Evolutionary conservation across 2,888 invertebrate genomes (phyloP).

Genomic region (Ochropacha duplaris): DNA sequence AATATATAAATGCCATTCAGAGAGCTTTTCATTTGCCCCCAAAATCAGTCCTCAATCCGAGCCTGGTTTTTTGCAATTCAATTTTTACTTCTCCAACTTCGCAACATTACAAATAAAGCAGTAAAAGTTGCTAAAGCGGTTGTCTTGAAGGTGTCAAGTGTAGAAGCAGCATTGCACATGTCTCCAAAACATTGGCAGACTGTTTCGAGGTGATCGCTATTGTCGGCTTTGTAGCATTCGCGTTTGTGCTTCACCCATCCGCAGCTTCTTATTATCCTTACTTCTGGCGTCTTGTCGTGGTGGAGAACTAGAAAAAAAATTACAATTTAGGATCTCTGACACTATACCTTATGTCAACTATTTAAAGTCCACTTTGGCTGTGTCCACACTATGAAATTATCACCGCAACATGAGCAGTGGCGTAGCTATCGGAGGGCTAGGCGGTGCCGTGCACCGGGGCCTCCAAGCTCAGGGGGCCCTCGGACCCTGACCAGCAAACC

Average conservation of each 20-base stretch:
- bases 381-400: too few species aligned
- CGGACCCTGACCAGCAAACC: too few species aligned
- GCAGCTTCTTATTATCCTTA: conserved; percentile 82
- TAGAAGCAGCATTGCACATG: conserved; percentile 78
- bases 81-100: conserved; percentile 35
- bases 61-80: conserved; percentile 12
- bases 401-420: too few species aligned
- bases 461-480: too few species aligned
- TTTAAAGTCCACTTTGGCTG: too few species aligned
- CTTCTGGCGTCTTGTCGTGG: conserved; percentile 51
- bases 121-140: conserved; percentile 31
- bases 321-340: too few species aligned
- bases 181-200: conserved; percentile 84
- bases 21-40: background rate
- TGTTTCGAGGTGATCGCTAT: conserved; percentile 82
- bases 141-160: conserved; percentile 37
- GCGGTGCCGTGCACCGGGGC: too few species aligned
- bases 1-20: background rate
- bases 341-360: too few species aligned
- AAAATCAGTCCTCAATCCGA: conserved; percentile 11
- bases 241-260: conserved; percentile 79
- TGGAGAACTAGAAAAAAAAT: conserved; percentile 55
- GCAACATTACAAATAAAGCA: conserved; percentile 30
- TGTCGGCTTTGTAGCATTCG: conserved; percentile 82
- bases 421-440: too few species aligned